phyloP scores from a whole-genome alignment of 2,113 vertebrate genomes.

The Sinocyclocheilus grahami region DNA sequence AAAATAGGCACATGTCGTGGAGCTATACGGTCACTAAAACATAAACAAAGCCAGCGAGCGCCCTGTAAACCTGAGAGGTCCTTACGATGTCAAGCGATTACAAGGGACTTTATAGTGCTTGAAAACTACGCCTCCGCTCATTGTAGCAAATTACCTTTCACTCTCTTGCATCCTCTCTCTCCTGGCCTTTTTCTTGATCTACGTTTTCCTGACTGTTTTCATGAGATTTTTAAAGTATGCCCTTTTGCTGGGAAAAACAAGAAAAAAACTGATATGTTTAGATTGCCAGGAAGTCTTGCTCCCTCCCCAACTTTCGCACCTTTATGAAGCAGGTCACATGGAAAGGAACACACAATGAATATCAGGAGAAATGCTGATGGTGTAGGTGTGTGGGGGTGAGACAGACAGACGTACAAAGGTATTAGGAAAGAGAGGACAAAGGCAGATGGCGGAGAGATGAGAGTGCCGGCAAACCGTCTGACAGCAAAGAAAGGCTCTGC shows the following conservation, averaged over 20 bases:
- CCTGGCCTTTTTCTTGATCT: conserved; percentile 2
- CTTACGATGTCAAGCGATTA: background rate
- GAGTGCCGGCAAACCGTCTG: background rate
- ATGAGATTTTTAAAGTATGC: background rate
- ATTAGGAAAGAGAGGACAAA: background rate
- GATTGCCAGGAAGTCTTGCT: background rate
- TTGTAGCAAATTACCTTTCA: background rate
- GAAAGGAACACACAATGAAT: too few species aligned
- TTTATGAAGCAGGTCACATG: background rate
- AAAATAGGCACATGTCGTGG: background rate
- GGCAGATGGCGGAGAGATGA: background rate
- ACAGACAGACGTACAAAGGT: background rate
- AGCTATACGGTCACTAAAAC: conserved; percentile 26
- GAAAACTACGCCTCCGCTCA: conserved; percentile 26
- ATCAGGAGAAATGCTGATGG: background rate
- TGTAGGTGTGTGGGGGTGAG: background rate
- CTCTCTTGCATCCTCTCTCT: background rate
- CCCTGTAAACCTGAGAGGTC: background rate
- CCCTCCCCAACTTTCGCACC: background rate
- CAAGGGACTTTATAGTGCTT: conserved; percentile 8
- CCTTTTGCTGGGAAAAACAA: background rate
- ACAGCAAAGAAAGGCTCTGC: conserved; percentile 16
- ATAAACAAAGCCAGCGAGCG: conserved; percentile 21
- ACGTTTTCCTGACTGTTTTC: background rate
- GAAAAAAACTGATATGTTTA: background rate